These are phyloP conservation scores for Stenodema calcarata DNA, from an alignment of 2,888 invertebrate genomes.

Conservation along the genomic window DNA sequence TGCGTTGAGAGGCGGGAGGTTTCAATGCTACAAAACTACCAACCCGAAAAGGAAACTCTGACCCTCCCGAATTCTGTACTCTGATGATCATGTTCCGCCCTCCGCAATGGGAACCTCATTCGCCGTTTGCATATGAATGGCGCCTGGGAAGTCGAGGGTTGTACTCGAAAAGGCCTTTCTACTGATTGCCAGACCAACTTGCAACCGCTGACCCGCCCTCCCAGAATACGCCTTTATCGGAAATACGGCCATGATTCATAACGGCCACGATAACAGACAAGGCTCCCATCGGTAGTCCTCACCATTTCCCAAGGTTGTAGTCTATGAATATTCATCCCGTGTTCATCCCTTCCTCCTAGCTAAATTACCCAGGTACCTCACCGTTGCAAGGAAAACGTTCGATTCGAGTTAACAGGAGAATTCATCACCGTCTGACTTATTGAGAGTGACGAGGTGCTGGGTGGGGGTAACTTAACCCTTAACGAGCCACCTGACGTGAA, in stretches of 20 bases:
- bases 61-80: not conserved
- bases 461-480: not conserved
- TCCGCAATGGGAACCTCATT: not conserved
- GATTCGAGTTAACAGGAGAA: conserved; percentile 2
- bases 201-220: not conserved
- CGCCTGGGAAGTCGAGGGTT: not conserved
- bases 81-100: not conserved
- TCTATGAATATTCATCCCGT: not conserved
- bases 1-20: not conserved
- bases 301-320: not conserved
- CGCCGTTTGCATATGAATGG: not conserved
- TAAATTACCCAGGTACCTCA: not conserved
- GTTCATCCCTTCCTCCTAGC: not conserved
- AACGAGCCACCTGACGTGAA: not conserved
- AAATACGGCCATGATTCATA: not conserved
- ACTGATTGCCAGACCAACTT: not conserved
- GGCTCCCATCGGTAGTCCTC: not conserved
- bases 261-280: not conserved
- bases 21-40: not conserved
- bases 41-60: not conserved
- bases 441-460: not conserved
- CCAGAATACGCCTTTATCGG: not conserved
- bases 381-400: not conserved
- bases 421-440: not conserved
- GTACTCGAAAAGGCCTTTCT: not conserved